Conservation (phyloP, 2,888 invertebrate species). For the Sinelater perroti region DNA sequence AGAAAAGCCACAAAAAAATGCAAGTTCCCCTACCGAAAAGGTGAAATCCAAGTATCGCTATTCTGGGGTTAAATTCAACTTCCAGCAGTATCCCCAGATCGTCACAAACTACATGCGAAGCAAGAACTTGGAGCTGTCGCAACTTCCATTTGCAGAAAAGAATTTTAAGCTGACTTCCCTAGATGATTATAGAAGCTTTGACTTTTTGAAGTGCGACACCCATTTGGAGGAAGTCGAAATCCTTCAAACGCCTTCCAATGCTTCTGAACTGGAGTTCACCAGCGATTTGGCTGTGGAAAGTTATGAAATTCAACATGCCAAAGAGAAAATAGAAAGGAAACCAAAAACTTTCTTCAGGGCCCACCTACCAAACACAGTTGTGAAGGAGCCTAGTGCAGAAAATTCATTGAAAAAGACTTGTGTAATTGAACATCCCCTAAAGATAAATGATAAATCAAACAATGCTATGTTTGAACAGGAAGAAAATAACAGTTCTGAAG, state of each 20-base stretch:
- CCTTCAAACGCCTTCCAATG: conserved; percentile 80
- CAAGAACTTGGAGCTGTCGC: conserved; percentile 73
- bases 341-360: conserved; percentile 62
- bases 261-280: conserved; percentile 73
- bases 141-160: conserved; percentile 68
- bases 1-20: conserved; percentile 43
- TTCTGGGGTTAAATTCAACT: conserved; percentile 78
- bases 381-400: conserved; percentile 50
- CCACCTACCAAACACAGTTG: conserved; percentile 61
- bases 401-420: conserved; percentile 15
- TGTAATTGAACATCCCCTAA: conserved; percentile 26
- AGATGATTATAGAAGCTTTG: conserved; percentile 41
- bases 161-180: conserved; percentile 62
- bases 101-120: conserved; percentile 79
- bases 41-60: conserved; percentile 63
- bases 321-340: conserved; percentile 39
- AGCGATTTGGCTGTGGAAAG: conserved; percentile 56
- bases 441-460: conserved; percentile 21
- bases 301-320: conserved; percentile 42
- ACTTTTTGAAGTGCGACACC: conserved; percentile 52
- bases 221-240: conserved; percentile 66
- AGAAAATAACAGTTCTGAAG: conserved; percentile 36
- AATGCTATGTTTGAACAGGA: conserved; percentile 40
- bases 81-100: conserved; percentile 78
- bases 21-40: conserved; percentile 31